Evolutionary conservation across 2,113 vertebrate genomes (phyloP).

Genomic region (Grallaria varia): DNA sequence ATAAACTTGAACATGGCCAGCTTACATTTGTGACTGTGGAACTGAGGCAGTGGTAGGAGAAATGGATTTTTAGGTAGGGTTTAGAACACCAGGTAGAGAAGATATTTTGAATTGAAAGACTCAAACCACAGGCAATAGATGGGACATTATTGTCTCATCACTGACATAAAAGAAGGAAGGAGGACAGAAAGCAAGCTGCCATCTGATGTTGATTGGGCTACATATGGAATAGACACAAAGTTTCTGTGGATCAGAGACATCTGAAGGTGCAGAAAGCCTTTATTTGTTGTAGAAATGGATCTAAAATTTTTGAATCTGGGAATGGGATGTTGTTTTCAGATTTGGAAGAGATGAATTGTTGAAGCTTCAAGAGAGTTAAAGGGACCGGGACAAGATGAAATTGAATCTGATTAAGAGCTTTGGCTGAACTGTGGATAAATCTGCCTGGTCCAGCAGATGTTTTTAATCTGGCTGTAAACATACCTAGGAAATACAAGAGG

Average conservation of each 20-base stretch:
- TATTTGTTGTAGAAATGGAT: background rate
- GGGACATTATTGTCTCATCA: background rate
- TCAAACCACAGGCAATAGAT: background rate
- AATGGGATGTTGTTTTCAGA: background rate
- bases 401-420: constrained; percentile 33
- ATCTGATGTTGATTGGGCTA: background rate
- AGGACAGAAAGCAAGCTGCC: background rate
- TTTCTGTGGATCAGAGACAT: background rate
- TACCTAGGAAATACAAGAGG: background rate
- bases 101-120: background rate
- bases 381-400: background rate
- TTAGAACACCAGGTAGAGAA: background rate
- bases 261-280: background rate
- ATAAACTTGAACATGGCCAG: background rate
- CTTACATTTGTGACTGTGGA: background rate
- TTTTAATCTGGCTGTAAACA: constrained; percentile 36
- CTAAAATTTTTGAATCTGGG: background rate
- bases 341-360: background rate
- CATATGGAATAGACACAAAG: background rate
- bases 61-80: background rate
- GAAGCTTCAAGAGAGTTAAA: background rate
- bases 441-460: background rate
- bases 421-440: background rate
- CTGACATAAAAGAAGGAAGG: background rate
- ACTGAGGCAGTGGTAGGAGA: background rate